Conservation (phyloP, 2,113 vertebrate species). For the Pseudorectes ferrugineus region DNA sequence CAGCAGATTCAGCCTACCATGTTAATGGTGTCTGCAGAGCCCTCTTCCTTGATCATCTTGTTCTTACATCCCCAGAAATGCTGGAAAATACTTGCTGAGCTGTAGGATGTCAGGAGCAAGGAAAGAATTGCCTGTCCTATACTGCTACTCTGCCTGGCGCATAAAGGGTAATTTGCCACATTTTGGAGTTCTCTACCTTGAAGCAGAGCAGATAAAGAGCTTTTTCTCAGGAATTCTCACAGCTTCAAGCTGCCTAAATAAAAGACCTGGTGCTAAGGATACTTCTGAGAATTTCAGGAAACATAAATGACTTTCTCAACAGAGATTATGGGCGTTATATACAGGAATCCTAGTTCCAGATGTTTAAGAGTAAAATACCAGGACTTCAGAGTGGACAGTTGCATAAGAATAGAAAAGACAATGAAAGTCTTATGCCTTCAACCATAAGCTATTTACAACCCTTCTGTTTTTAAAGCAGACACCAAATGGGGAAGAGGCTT, state of each 20-base stretch:
- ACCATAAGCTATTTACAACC: conserved; percentile 1
- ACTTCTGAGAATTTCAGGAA: not conserved
- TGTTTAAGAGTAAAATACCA: not conserved
- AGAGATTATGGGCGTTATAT: not conserved
- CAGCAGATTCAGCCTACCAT: conserved; percentile 39
- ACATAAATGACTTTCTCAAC: not conserved
- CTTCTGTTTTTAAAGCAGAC: conserved; percentile 4
- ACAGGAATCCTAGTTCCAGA: not conserved
- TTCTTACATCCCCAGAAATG: not conserved
- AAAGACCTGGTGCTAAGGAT: not conserved
- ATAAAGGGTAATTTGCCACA: not conserved
- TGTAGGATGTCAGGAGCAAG: not conserved
- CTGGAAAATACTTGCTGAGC: conserved; percentile 13
- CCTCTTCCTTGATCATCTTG: not conserved
- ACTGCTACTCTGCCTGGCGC: not conserved
- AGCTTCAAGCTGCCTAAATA: not conserved
- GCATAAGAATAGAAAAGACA: not conserved
- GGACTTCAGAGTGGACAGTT: not conserved
- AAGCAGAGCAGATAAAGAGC: not conserved
- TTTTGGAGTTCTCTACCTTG: not conserved
- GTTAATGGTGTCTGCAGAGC: conserved; percentile 48
- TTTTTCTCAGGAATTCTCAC: not conserved
- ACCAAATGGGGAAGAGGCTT: conserved; percentile 1
- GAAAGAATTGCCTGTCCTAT: not conserved
- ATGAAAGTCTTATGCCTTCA: not conserved